These are phyloP conservation scores for Psilopogon haemacephalus DNA, from an alignment of 2,113 vertebrate species.

Conservation along the genomic window DNA sequence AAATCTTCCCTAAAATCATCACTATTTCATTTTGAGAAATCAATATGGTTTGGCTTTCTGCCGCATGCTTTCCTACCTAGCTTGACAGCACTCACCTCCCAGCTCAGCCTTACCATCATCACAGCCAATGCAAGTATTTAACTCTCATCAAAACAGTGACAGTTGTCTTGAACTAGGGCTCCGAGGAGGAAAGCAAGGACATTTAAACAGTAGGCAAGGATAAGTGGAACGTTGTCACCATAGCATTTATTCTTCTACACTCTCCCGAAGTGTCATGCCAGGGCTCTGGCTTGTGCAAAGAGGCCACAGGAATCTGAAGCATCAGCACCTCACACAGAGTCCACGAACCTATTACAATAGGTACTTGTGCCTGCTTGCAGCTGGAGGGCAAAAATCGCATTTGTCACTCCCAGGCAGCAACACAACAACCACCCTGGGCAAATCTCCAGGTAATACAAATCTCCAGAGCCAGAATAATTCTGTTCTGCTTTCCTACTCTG, in stretches of 20 bases:
- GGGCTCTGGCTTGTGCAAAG: background rate
- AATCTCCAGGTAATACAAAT: background rate
- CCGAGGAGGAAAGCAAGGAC: background rate
- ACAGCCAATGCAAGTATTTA: background rate
- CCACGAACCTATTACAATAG: background rate
- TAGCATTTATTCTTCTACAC: background rate
- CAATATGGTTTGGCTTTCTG: background rate
- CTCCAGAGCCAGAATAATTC: background rate
- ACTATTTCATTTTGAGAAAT: background rate
- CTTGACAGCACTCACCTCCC: background rate
- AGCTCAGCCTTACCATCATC: background rate
- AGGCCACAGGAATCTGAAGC: background rate
- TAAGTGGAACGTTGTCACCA: background rate
- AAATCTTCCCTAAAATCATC: background rate
- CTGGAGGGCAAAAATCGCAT: background rate
- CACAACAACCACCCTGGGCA: background rate
- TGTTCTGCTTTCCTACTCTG: background rate
- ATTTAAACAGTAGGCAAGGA: background rate
- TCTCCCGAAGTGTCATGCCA: background rate
- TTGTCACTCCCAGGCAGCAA: background rate
- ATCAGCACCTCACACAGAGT: background rate
- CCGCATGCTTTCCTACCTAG: background rate
- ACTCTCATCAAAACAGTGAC: background rate
- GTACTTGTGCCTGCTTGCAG: background rate
- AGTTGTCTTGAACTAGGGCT: background rate